Evolutionary conservation across 2,888 invertebrate genomes (phyloP).

Genomic region (Linnaemya vulpina): DNA sequence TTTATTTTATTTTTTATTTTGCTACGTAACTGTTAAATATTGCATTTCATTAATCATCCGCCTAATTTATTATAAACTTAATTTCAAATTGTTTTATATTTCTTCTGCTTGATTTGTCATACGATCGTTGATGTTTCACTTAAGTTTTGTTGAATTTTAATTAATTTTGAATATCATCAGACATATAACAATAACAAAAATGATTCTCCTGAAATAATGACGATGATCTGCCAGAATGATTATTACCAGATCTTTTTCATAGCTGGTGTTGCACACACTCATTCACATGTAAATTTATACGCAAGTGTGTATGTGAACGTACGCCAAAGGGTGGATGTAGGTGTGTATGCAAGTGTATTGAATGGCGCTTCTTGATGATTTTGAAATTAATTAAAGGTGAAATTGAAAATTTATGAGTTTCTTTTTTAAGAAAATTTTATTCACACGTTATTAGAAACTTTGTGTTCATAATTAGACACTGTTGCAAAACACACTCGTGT

Average conservation of each 20-base stretch:
- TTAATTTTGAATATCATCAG: slow-evolving; percentile 45
- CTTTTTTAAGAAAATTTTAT: slow-evolving; percentile 11
- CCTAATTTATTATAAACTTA: slow-evolving; percentile 38
- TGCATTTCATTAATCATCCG: slow-evolving; percentile 64
- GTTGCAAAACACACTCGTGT: background rate
- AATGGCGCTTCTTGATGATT: slow-evolving; percentile 61
- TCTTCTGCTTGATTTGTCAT: slow-evolving; percentile 52
- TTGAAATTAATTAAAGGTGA: slow-evolving; percentile 48
- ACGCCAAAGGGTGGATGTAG: background rate
- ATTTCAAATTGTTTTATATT: slow-evolving; percentile 16
- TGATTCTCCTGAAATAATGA: slow-evolving; percentile 9
- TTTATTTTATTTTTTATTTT: slow-evolving; percentile 44
- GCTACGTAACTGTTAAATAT: slow-evolving; percentile 68
- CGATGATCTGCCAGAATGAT: slow-evolving; percentile 45
- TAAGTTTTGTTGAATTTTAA: slow-evolving; percentile 33
- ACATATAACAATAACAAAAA: slow-evolving; percentile 40
- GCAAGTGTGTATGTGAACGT: background rate
- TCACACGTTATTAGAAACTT: background rate
- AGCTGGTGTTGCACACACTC: slow-evolving; percentile 5
- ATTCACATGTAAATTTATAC: background rate
- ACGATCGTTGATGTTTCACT: slow-evolving; percentile 66
- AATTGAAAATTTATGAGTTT: slow-evolving; percentile 25
- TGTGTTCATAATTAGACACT: background rate
- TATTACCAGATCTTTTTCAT: slow-evolving; percentile 28
- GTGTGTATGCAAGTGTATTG: slow-evolving; percentile 30